These are phyloP conservation scores for Heliconius charithonia DNA, from an alignment of 2,888 invertebrate genomes.

Conservation along the genomic window DNA sequence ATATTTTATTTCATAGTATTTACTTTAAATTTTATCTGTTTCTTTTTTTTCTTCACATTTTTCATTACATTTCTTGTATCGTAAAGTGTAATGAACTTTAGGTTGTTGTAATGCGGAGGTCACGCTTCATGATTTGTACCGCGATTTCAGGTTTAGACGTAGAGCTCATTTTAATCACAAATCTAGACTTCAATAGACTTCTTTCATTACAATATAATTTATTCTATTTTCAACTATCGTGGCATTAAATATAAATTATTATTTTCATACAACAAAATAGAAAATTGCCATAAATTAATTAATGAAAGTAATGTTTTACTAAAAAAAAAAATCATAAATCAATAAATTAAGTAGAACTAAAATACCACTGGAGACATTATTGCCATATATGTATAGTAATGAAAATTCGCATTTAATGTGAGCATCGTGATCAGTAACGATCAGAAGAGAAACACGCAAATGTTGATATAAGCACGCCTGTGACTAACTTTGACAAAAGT, in stretches of 20 bases:
- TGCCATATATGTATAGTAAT: slow-evolving; percentile 17
- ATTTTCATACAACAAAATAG: neutral
- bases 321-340: neutral
- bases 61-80: slow-evolving; percentile 45
- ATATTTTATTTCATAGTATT: neutral
- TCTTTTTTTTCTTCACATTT: neutral
- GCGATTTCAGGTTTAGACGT: slow-evolving; percentile 53
- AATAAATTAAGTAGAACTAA: neutral
- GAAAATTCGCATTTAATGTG: slow-evolving; percentile 26
- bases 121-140: slow-evolving; percentile 47
- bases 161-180: too few relatives aligned
- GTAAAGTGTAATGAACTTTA: slow-evolving; percentile 60
- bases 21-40: neutral
- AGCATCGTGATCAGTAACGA: slow-evolving; percentile 27
- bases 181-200: too few relatives aligned
- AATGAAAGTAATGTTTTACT: neutral
- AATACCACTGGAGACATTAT: neutral
- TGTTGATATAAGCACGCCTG: slow-evolving; percentile 12
- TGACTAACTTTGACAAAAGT: slow-evolving; percentile 3
- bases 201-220: too few relatives aligned
- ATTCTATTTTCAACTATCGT: neutral
- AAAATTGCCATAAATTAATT: neutral
- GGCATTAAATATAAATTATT: neutral
- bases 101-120: slow-evolving; percentile 57
- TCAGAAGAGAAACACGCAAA: slow-evolving; percentile 17